A percentile compares a stretch with the other conserved stretches of the same genome.
Conservation (phyloP, 2,113 vertebrate genomes). For the Pongo pygmaeus region DNA sequence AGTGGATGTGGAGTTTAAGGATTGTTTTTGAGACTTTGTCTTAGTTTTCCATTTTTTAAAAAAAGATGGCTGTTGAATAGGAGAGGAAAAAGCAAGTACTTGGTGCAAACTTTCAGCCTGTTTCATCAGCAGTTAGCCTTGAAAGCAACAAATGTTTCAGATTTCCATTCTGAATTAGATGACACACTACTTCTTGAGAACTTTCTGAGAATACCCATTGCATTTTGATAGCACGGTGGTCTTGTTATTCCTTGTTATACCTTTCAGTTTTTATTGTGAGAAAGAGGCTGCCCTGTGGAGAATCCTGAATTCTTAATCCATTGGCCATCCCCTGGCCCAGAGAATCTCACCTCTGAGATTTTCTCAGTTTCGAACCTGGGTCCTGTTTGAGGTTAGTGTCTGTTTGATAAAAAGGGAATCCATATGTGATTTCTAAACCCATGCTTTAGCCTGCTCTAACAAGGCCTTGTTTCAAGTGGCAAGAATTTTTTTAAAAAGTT, state of each 20-base stretch:
- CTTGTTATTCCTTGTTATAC: neutral
- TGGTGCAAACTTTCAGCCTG: neutral
- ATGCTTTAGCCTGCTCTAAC: neutral
- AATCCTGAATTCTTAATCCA: neutral
- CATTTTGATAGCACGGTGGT: neutral
- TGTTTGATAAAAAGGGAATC: neutral
- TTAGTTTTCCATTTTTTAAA: neutral
- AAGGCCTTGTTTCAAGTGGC: neutral
- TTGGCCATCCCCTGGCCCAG: neutral
- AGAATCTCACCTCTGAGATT: neutral
- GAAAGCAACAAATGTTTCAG: neutral
- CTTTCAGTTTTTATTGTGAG: neutral
- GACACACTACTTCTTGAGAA: neutral
- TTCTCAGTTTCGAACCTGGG: neutral
- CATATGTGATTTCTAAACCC: neutral
- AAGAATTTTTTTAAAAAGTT: neutral
- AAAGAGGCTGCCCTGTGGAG: neutral
- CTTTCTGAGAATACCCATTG: neutral
- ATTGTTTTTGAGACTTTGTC: neutral
- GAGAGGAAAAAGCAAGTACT: neutral
- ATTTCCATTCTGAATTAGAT: neutral
- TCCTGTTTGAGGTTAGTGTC: neutral
- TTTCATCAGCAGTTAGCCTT: neutral
- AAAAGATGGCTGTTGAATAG: neutral
- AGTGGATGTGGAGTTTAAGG: neutral